A percentile compares a stretch with the other conserved stretches of the same genome.
Evolutionary conservation across 2,113 vertebrate genomes (phyloP).

Genomic region (Reinhardtius hippoglossoides): DNA sequence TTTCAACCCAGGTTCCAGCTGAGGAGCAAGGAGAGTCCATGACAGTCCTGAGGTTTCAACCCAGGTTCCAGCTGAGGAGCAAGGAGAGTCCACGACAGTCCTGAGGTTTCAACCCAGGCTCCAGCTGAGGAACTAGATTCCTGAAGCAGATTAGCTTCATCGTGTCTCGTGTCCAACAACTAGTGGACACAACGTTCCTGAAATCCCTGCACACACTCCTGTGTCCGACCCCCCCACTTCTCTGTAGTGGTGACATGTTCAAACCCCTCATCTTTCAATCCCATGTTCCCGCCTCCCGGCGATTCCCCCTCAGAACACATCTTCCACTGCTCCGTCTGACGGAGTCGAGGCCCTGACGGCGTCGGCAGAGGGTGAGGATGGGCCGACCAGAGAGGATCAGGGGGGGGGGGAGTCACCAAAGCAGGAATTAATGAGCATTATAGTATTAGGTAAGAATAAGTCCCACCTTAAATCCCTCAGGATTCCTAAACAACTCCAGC

Average conservation of each 20-base stretch:
- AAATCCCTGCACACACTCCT: too few species aligned
- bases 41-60: too few species aligned
- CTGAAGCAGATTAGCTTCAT: too few species aligned
- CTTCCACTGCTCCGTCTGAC: not conserved
- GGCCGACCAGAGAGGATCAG: conserved; percentile 63
- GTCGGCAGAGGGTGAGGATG: conserved; percentile 18
- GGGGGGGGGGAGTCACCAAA: conserved; percentile 74
- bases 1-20: too few species aligned
- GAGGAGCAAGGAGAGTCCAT: too few species aligned
- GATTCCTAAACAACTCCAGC: conserved; percentile 81
- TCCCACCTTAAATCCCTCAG: conserved; percentile 72
- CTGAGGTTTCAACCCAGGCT: too few species aligned
- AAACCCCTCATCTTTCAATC: not conserved
- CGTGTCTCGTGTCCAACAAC: too few species aligned
- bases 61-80: not conserved
- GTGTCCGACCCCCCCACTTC: too few species aligned
- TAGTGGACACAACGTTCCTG: too few species aligned
- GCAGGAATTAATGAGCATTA: conserved; percentile 86
- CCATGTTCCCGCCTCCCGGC: not conserved
- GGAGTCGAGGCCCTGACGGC: not conserved
- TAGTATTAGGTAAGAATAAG: conserved; percentile 85
- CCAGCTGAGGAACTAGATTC: too few species aligned
- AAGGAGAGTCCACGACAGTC: not conserved
- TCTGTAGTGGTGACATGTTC: too few species aligned
- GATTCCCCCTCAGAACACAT: conserved; percentile 3